phyloP scores from a whole-genome alignment of 2,797 vertebrate species.

The Hylomyscus alleni region DNA sequence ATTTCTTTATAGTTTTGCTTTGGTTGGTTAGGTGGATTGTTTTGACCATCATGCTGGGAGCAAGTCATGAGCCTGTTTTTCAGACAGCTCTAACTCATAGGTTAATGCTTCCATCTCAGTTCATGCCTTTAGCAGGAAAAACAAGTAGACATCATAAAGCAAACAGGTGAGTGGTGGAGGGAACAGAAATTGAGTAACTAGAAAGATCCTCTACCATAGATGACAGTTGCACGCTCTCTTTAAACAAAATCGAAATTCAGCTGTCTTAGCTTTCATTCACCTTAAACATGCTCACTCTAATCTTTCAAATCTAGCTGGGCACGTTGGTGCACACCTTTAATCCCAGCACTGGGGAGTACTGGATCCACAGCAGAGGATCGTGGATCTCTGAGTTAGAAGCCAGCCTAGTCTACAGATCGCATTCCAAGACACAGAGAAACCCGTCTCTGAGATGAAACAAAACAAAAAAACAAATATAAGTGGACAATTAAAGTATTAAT shows the following conservation, averaged over 20 bases:
- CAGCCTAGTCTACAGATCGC: not conserved
- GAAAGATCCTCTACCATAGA: not conserved
- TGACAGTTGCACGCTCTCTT: not conserved
- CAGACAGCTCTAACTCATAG: not conserved
- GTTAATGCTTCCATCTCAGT: not conserved
- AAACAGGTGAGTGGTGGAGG: too few relatives aligned
- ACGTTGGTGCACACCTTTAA: not conserved
- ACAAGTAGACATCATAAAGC: not conserved
- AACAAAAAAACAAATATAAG: not conserved
- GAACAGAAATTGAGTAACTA: not conserved
- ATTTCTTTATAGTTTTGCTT: not conserved
- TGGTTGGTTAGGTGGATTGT: not conserved
- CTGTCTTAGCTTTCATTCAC: not conserved
- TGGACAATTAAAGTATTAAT: not conserved
- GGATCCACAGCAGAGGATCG: too few relatives aligned
- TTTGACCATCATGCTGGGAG: not conserved
- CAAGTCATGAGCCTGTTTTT: not conserved
- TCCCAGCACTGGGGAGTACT: not conserved
- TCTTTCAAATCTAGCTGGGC: not conserved
- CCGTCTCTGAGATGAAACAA: not conserved
- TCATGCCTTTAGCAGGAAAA: not conserved
- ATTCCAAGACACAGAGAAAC: not conserved
- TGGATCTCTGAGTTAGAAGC: not conserved
- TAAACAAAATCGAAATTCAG: not conserved
- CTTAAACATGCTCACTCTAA: not conserved